Conservation (phyloP, 1,140 invertebrate genomes). For the Kradibia gibbosae region DNA sequence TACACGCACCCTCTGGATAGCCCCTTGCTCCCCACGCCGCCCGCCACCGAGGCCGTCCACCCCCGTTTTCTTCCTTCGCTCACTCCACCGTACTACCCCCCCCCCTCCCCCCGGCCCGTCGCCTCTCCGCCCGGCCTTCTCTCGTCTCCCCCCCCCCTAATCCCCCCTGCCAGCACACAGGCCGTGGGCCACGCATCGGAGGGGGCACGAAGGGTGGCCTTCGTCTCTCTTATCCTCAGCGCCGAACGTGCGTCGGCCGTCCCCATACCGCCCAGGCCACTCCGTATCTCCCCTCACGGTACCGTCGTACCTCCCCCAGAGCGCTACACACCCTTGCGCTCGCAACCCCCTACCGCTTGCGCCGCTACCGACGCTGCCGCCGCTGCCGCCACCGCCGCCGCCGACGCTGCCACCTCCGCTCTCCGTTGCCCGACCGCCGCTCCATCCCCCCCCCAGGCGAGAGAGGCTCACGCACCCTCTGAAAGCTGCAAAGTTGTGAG, state of each 20-base stretch:
- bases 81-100: neutral
- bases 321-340: no score
- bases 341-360: no score
- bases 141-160: no score
- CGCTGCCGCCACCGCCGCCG: neutral
- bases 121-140: no score
- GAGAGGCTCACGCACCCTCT: conserved; percentile 46
- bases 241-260: no score
- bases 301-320: no score
- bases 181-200: no score
- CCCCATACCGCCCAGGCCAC: no score
- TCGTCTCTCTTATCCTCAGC: no score
- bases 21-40: conserved; percentile 54
- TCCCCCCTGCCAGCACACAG: no score
- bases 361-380: neutral
- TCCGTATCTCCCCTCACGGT: no score
- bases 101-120: neutral
- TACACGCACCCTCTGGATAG: conserved; percentile 68
- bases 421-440: neutral
- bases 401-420: neutral
- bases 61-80: neutral
- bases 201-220: no score
- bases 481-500: conserved; percentile 30
- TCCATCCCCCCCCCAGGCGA: neutral
- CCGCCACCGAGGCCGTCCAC: conserved; percentile 44